Evolutionary conservation across 2,113 vertebrate species (phyloP).

Genomic region (Columba janthina): DNA sequence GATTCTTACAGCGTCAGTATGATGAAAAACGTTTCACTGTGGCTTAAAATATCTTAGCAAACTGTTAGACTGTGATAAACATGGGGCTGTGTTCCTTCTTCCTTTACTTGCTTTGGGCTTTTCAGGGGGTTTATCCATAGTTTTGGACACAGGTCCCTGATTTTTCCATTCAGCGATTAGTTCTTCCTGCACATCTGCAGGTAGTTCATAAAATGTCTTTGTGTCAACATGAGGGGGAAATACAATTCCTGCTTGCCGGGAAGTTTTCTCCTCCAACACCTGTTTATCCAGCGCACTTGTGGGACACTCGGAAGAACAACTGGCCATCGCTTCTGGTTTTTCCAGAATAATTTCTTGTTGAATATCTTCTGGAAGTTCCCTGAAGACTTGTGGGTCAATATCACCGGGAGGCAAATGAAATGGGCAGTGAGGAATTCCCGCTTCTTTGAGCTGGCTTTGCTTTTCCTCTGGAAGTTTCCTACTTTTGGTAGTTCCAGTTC

Average conservation of each 20-base stretch:
- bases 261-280: not conserved
- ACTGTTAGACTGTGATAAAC: constrained; percentile 66
- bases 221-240: constrained; percentile 81
- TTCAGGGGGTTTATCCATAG: constrained; percentile 31
- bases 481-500: not conserved
- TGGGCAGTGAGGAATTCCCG: not conserved
- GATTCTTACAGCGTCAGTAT: not conserved
- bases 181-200: constrained; percentile 81
- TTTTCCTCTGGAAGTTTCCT: not conserved
- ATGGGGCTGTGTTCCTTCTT: constrained; percentile 28
- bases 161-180: constrained; percentile 83
- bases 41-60: constrained; percentile 84
- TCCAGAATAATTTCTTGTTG: constrained; percentile 80
- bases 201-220: constrained; percentile 85
- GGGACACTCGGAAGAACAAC: not conserved
- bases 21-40: not conserved
- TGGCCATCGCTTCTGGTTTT: not conserved
- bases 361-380: constrained; percentile 83
- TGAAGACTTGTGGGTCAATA: constrained; percentile 84
- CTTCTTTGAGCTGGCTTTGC: not conserved
- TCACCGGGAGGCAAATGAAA: constrained; percentile 55
- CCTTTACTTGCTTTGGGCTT: constrained; percentile 46
- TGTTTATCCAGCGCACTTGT: not conserved
- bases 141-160: constrained; percentile 53
- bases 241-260: not conserved